Conservation (phyloP, 2,113 vertebrate genomes). For the Polypterus senegalus region DNA sequence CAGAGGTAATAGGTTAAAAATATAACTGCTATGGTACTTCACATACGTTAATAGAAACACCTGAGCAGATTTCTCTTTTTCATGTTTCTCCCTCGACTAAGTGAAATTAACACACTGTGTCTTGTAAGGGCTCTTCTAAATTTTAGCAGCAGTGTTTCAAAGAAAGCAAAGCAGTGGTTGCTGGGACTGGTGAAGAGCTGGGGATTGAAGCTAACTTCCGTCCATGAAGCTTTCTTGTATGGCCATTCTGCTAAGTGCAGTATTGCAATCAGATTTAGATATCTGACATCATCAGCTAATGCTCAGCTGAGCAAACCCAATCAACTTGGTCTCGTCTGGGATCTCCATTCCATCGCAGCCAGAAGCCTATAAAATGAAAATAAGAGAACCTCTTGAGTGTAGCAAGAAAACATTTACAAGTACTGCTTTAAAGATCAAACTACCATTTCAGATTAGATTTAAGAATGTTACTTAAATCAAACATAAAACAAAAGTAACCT, state of each 20-base stretch:
- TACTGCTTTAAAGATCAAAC: too few species aligned
- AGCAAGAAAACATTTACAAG: too few species aligned
- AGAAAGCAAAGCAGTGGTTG: conserved; percentile 25
- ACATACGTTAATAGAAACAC: conserved; percentile 67
- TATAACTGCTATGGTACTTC: conserved; percentile 59
- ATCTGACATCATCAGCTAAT: conserved; percentile 71
- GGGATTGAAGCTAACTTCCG: conserved; percentile 53
- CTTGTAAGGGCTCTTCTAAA: conserved; percentile 3
- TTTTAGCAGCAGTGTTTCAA: conserved; percentile 40
- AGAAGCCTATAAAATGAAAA: conserved; percentile 61
- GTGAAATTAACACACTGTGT: conserved; percentile 10
- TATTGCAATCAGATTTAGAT: conserved; percentile 41
- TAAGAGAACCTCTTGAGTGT: too few species aligned
- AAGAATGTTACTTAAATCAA: too few species aligned
- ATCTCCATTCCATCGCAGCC: conserved; percentile 83
- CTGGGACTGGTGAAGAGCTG: conserved; percentile 46
- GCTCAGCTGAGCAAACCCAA: conserved; percentile 93
- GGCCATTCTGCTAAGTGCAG: conserved; percentile 51
- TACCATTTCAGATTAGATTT: too few species aligned
- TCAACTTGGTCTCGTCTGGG: conserved; percentile 93
- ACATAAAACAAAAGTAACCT: too few species aligned
- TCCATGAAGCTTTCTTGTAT: conserved; percentile 48
- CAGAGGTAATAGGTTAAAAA: conserved; percentile 51
- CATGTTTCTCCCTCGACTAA: conserved; percentile 41
- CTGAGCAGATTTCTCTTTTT: conserved; percentile 61